Percentiles rank a stretch among this genome's conserved stretches.
These are phyloP conservation scores for Agrilus planipennis DNA, from an alignment of 1,140 invertebrate genomes.

Conservation along the genomic window DNA sequence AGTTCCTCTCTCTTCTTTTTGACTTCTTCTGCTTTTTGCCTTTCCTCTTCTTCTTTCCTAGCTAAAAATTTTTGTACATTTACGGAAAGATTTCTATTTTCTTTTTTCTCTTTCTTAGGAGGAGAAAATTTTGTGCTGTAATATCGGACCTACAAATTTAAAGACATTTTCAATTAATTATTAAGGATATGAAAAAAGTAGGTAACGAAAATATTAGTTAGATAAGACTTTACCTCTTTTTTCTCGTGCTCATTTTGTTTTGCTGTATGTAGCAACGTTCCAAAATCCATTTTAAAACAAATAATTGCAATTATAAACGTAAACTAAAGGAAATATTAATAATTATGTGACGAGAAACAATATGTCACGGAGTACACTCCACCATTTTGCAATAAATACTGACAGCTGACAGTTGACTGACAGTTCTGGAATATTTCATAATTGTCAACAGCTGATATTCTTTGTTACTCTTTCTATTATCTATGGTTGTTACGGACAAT, in stretches of 20 bases:
- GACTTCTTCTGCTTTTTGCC: slow-evolving; percentile 48
- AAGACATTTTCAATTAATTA: slow-evolving; percentile 8
- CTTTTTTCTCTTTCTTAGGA: slow-evolving; percentile 66
- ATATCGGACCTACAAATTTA: slow-evolving; percentile 38
- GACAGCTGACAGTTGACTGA: too few species aligned
- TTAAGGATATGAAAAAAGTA: slow-evolving; percentile 7
- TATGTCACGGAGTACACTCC: too few species aligned
- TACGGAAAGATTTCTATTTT: slow-evolving; percentile 50
- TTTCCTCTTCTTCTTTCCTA: slow-evolving; percentile 68
- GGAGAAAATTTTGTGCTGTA: slow-evolving; percentile 67
- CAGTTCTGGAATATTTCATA: too few species aligned
- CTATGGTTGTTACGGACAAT: too few species aligned
- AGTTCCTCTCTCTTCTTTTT: slow-evolving; percentile 51
- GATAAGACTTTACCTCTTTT: slow-evolving; percentile 33
- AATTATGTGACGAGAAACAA: too few species aligned
- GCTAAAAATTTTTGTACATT: slow-evolving; percentile 75
- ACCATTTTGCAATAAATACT: too few species aligned
- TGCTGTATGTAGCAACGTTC: slow-evolving; percentile 43
- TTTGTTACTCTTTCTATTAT: too few species aligned
- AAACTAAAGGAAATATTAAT: too few species aligned
- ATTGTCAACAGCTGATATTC: too few species aligned
- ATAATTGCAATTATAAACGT: too few species aligned
- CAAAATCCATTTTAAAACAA: slow-evolving; percentile 50
- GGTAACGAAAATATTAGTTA: slow-evolving; percentile 1
- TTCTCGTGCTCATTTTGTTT: slow-evolving; percentile 42